phyloP scores from a whole-genome alignment of 2,888 invertebrate genomes.

The Strigamia crassipes region DNA sequence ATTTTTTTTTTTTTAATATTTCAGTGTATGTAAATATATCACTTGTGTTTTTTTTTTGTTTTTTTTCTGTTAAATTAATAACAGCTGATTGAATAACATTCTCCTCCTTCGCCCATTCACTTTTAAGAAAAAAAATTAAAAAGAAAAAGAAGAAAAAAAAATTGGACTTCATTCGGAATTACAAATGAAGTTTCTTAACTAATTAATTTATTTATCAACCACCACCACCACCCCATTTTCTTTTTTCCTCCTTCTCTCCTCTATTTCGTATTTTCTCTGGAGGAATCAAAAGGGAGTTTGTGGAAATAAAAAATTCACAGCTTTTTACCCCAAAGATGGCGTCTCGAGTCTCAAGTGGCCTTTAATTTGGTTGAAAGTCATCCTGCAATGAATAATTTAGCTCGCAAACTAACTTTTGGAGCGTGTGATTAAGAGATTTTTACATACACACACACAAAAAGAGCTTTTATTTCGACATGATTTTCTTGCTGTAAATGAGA shows the following conservation, averaged over 20 bases:
- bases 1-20: too few species aligned
- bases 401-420: background rate
- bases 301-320: slow-evolving; percentile 8
- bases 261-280: slow-evolving; percentile 2
- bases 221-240: background rate
- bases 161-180: background rate
- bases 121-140: too few species aligned
- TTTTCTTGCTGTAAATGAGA: background rate
- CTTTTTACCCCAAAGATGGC: slow-evolving; percentile 34
- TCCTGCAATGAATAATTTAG: slow-evolving; percentile 5
- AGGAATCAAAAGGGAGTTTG: slow-evolving; percentile 35
- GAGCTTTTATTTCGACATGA: background rate
- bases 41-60: background rate
- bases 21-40: too few species aligned
- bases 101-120: background rate
- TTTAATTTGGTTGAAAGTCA: slow-evolving; percentile 22
- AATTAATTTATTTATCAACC: slow-evolving; percentile 36
- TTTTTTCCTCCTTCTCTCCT: background rate
- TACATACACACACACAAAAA: background rate
- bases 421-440: slow-evolving; percentile 7
- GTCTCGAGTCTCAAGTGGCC: slow-evolving; percentile 20
- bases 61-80: background rate
- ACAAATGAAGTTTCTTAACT: slow-evolving; percentile 27
- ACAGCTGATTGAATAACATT: background rate
- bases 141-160: background rate